Percentiles rank a stretch among this genome's conserved stretches.
These are phyloP conservation scores for Pachycephala philippinensis DNA, from an alignment of 2,113 vertebrate genomes.

Conservation along the genomic window DNA sequence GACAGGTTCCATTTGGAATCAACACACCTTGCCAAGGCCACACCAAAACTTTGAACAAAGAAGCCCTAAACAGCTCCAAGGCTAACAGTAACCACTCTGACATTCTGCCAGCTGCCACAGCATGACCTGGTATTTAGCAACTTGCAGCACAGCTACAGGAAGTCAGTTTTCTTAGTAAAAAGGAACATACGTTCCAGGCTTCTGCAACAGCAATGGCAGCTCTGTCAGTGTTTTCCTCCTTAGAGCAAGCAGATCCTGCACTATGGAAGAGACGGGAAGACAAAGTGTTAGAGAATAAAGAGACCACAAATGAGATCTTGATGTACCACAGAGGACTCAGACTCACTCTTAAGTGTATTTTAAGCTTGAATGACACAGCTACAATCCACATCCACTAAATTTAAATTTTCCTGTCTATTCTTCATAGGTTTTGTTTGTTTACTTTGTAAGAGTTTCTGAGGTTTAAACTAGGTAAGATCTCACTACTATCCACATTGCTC, in stretches of 20 bases:
- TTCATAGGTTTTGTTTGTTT: background rate
- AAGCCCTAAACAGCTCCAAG: background rate
- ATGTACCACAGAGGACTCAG: background rate
- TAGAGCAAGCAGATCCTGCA: background rate
- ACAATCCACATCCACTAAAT: background rate
- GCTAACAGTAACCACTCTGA: background rate
- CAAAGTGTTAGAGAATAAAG: background rate
- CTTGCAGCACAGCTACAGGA: background rate
- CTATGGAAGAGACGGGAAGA: background rate
- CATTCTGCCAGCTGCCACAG: background rate
- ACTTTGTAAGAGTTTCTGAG: background rate
- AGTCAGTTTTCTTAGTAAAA: background rate
- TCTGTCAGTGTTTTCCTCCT: background rate
- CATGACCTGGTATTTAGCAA: slow-evolving; percentile 12
- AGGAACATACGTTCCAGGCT: background rate
- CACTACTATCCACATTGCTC: background rate
- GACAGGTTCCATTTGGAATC: background rate
- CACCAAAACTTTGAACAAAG: background rate
- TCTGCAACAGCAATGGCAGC: background rate
- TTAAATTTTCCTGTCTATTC: background rate
- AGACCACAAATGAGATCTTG: background rate
- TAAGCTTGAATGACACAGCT: background rate
- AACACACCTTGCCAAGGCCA: background rate
- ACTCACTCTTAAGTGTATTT: background rate
- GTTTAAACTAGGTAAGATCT: background rate